Percentiles rank a stretch among this genome's conserved stretches.
Evolutionary conservation across 2,113 vertebrate genomes (phyloP).

Genomic region (Anolis sagrei): DNA sequence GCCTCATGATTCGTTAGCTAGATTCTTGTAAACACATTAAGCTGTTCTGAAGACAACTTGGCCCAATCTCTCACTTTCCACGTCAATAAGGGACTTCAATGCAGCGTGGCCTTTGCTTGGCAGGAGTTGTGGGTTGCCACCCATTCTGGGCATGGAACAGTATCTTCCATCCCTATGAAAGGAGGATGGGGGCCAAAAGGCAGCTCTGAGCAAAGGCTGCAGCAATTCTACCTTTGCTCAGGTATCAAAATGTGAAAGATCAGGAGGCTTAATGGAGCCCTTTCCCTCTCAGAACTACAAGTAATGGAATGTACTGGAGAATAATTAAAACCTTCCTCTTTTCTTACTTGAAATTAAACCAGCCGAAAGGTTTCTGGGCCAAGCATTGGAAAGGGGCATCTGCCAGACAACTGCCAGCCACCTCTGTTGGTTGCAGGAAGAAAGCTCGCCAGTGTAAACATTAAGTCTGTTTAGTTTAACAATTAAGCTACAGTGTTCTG

Average conservation of each 20-base stretch:
- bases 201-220: not conserved
- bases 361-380: not conserved
- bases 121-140: not conserved
- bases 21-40: not conserved
- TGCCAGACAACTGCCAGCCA: constrained; percentile 20
- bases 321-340: constrained; percentile 17
- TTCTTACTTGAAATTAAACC: not conserved
- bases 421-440: constrained; percentile 8
- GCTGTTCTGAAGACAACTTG: not conserved
- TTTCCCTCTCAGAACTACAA: not conserved
- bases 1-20: not conserved
- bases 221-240: constrained; percentile 7
- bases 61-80: not conserved
- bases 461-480: constrained; percentile 54
- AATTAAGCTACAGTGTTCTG: constrained; percentile 55
- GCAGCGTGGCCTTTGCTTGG: not conserved
- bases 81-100: no score
- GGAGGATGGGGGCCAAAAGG: not conserved
- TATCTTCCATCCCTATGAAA: not conserved
- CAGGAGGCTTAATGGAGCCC: not conserved
- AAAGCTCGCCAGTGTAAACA: constrained; percentile 73
- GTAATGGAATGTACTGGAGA: constrained; percentile 1
- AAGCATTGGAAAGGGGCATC: not conserved
- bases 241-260: not conserved
- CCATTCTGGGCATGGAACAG: not conserved